A percentile compares a stretch with the other conserved stretches of the same genome.
Conservation (phyloP, 1,140 invertebrate genomes). For the Chironomus tepperi region DNA sequence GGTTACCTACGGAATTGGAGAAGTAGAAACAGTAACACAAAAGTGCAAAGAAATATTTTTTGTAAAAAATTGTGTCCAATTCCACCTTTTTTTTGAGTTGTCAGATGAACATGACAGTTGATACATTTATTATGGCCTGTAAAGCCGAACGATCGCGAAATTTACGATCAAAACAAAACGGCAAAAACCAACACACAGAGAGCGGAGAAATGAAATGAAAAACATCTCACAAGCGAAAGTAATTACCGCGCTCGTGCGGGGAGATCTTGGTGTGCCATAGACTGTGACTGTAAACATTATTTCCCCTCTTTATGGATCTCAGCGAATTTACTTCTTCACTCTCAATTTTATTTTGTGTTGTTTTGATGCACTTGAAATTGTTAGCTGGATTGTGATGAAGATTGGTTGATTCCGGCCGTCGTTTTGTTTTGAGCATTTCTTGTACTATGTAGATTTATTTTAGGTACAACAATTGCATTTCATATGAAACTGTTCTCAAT, state of each 20-base stretch:
- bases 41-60: neutral
- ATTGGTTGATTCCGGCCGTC: too few species aligned
- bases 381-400: too few species aligned
- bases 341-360: neutral
- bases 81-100: neutral
- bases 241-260: neutral
- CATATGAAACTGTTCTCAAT: too few species aligned
- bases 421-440: too few species aligned
- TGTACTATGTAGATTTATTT: too few species aligned
- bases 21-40: too few species aligned
- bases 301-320: slow-evolving; percentile 11
- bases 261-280: neutral
- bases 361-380: neutral
- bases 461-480: too few species aligned
- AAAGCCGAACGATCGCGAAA: neutral
- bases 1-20: too few species aligned
- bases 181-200: neutral
- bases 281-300: neutral
- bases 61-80: neutral
- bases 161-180: neutral
- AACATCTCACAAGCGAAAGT: neutral
- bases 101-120: neutral
- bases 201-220: too few species aligned
- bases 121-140: neutral
- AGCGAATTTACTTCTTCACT: too few species aligned